phyloP scores from a whole-genome alignment of 2,888 invertebrate species.

The Conomelus anceps region DNA sequence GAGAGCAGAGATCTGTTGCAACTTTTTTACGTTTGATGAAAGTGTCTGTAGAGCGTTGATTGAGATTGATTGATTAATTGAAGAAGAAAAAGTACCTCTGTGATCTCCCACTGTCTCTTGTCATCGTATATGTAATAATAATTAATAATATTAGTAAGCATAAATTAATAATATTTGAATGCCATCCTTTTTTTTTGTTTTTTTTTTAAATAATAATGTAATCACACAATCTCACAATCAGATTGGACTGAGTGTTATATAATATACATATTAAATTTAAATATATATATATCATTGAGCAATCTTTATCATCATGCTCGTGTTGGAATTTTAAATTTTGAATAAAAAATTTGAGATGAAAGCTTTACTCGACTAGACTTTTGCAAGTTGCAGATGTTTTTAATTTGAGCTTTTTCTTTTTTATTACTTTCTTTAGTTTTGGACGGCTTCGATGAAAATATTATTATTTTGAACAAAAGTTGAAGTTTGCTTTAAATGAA shows the following conservation, averaged over 20 bases:
- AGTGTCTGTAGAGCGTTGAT: not conserved
- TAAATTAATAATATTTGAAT: not conserved
- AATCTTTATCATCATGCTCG: not conserved
- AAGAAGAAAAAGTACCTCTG: not conserved
- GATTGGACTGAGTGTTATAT: not conserved
- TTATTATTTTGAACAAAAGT: not conserved
- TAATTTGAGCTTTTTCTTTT: not conserved
- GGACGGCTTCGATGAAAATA: not conserved
- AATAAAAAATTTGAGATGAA: not conserved
- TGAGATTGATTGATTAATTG: too few species aligned
- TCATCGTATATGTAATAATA: not conserved
- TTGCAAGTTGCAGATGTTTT: not conserved
- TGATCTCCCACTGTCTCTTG: not conserved
- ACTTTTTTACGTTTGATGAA: not conserved
- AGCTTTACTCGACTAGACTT: not conserved
- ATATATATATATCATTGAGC: not conserved
- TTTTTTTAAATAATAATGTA: not conserved
- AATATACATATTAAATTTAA: not conserved
- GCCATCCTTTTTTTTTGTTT: not conserved
- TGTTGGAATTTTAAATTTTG: not conserved
- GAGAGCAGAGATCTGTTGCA: too few species aligned
- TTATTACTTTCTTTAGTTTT: not conserved
- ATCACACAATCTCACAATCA: not conserved
- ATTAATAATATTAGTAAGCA: not conserved
- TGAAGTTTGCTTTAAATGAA: not conserved